Evolutionary conservation across 2,797 vertebrate genomes (phyloP), one percentile per base, ranked within the genome.

Genomic region (Sebastes iracundus): DNA sequence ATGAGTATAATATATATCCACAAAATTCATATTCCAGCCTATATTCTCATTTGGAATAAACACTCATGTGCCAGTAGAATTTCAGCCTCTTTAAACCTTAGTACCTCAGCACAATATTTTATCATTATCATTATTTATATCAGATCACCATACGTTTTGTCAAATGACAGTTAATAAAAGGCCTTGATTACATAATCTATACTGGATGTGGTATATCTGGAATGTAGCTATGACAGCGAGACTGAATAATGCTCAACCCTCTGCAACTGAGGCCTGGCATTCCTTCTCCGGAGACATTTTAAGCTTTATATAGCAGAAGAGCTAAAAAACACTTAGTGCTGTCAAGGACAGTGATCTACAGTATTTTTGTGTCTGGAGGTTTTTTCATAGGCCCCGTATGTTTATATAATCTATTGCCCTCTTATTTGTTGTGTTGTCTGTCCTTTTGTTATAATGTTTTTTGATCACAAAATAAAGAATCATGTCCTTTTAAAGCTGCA

Each of bases 161-260:
- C 25, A 74, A 67, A 38, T n/a, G 56, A 9, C 53, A 2, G 6
- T 42, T 46, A 58, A 46, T 38, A 60, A 55, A 28, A 73, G 10
- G 12, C n/a, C 62, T 69, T 73, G 42, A 65, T 66, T 62, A 75
- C 27, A 25, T 75, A 6, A 67, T 72, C 55, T 60, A 25, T 49
- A 20, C 53, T 35, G 65, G 42, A 67, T 62, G 16, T 14, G 3
- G 20, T 35, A 74, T 27, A 68, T 65, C 22, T 30, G 22, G 3
- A 68, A 70, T 60, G 5, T 55, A 53, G 35, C 7, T 38, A 77
- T n/a, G 9, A 53, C 49, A 53, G 49, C 3, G 20, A 53, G 49
- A 53, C 9, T 53, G 9, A 53, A 20, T 23, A 55, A 42, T 35
- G 13, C 42, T 66, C 46, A 67, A 3, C 23, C 13, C 22, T 18